Conservation (phyloP, 2,888 invertebrate species). For the Drosophila pseudotakahashii region DNA sequence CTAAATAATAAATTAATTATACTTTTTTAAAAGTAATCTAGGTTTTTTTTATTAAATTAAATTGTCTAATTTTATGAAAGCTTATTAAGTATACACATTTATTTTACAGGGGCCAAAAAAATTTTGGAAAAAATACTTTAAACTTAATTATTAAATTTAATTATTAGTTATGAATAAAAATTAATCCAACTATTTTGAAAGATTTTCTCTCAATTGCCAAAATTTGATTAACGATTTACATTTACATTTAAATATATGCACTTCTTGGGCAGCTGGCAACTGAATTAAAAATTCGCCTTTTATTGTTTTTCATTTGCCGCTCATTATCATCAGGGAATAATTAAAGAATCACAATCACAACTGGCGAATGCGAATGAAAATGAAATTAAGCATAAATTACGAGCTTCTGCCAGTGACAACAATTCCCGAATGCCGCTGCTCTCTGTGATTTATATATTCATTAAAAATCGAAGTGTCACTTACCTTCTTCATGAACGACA, state of each 20-base stretch:
- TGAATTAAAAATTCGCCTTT: slow-evolving; percentile 28
- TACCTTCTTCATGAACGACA: slow-evolving; percentile 97
- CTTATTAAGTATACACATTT: too few relatives aligned
- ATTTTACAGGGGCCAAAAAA: too few relatives aligned
- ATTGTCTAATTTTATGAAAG: too few relatives aligned
- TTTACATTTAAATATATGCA: slow-evolving; percentile 3
- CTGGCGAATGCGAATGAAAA: slow-evolving; percentile 40
- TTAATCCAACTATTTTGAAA: neutral
- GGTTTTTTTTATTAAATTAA: too few relatives aligned
- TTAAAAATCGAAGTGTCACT: slow-evolving; percentile 81
- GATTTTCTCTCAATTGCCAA: neutral
- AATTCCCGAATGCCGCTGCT: neutral
- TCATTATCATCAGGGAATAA: slow-evolving; percentile 60
- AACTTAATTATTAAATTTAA: too few relatives aligned
- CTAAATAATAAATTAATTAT: too few relatives aligned
- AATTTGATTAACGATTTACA: neutral
- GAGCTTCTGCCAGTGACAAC: slow-evolving; percentile 38
- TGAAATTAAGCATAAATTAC: slow-evolving; percentile 55
- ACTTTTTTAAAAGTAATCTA: too few relatives aligned
- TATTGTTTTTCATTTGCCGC: slow-evolving; percentile 32
- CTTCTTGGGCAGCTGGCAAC: slow-evolving; percentile 4
- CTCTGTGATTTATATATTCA: slow-evolving; percentile 47
- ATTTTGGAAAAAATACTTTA: too few relatives aligned
- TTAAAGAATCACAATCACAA: slow-evolving; percentile 51
- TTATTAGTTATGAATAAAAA: too few relatives aligned